Conservation (phyloP, 2,797 vertebrate species). For the Enteromius mattozi region DNA sequence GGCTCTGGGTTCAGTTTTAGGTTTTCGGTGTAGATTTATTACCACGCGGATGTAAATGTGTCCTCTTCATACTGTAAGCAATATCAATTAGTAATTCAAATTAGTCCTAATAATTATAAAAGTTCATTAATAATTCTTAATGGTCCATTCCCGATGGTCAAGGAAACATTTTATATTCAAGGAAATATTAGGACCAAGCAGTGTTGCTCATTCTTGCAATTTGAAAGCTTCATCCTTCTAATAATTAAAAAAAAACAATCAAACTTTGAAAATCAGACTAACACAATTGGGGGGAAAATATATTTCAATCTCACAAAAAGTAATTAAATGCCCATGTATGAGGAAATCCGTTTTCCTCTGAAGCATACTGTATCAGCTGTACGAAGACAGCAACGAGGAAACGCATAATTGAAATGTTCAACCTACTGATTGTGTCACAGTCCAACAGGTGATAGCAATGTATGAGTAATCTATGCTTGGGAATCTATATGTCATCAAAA, state of each 20-base stretch:
- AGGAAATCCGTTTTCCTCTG: background rate
- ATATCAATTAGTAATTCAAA: background rate
- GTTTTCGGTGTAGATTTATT: background rate
- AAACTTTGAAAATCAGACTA: background rate
- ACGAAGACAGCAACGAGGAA: background rate
- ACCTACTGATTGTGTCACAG: background rate
- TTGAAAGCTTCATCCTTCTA: background rate
- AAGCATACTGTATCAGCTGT: background rate
- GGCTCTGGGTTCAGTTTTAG: background rate
- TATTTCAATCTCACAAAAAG: background rate
- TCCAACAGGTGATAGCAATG: background rate
- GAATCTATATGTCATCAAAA: background rate
- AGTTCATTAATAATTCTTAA: background rate
- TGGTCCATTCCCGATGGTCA: background rate
- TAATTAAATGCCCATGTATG: no score
- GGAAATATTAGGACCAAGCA: background rate
- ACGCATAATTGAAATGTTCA: background rate
- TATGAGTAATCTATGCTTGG: background rate
- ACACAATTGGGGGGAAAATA: background rate
- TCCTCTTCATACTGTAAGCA: background rate
- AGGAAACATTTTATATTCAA: background rate
- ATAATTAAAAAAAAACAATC: background rate
- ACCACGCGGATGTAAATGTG: background rate
- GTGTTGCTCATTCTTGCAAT: background rate
- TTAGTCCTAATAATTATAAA: background rate